These are phyloP conservation scores for Drosophila mauritiana DNA, from an alignment of 1,140 invertebrate species.

Conservation along the genomic window DNA sequence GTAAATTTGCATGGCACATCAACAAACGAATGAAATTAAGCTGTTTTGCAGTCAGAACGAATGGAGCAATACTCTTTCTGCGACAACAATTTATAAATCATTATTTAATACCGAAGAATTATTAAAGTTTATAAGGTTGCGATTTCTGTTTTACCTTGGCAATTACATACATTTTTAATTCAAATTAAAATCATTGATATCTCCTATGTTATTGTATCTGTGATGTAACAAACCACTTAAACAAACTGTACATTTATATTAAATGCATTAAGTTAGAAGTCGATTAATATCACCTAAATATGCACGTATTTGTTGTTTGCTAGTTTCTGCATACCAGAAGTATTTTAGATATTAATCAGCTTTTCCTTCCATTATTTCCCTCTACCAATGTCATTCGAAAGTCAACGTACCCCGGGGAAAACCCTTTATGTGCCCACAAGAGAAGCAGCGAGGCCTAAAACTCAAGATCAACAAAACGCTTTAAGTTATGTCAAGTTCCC, in stretches of 20 bases:
- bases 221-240: too few species aligned
- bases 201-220: too few species aligned
- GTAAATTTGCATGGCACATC: conserved; percentile 73
- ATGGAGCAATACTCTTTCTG: neutral
- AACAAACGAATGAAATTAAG: conserved; percentile 47
- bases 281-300: neutral
- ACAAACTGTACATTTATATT: too few species aligned
- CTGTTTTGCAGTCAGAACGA: conserved; percentile 4
- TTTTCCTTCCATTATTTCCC: neutral
- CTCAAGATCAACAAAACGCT: conserved; percentile 71
- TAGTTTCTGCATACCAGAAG: neutral
- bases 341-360: neutral
- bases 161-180: too few species aligned
- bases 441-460: conserved; percentile 63
- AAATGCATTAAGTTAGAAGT: too few species aligned
- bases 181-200: too few species aligned
- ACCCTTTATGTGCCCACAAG: conserved; percentile 2
- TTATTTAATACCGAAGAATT: too few species aligned
- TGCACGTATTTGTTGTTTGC: neutral
- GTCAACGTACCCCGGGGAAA: neutral
- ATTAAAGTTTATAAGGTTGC: too few species aligned
- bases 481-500: conserved; percentile 65
- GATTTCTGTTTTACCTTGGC: too few species aligned
- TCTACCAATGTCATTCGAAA: conserved; percentile 2
- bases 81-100: too few species aligned